Conservation (phyloP, 2,113 vertebrate species). For the Tichodroma muraria region DNA sequence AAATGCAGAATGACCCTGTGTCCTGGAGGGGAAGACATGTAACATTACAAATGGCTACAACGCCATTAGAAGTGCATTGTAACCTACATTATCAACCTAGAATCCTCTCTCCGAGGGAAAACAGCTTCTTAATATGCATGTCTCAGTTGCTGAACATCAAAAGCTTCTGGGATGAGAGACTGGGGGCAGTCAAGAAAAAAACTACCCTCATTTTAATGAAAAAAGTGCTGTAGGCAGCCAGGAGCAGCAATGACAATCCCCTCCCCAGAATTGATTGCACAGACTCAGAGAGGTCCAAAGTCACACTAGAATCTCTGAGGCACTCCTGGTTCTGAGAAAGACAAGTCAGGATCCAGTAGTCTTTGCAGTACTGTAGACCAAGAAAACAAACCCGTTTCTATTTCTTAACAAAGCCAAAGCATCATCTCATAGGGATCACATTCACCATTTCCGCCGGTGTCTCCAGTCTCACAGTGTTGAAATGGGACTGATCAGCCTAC, state of each 20-base stretch:
- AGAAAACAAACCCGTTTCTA: constrained; percentile 77
- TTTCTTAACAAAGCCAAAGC: constrained; percentile 70
- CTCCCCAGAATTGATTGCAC: constrained; percentile 68
- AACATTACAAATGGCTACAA: constrained; percentile 65
- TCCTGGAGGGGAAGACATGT: constrained; percentile 71
- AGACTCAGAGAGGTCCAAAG: constrained; percentile 77
- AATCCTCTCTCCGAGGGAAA: constrained; percentile 45
- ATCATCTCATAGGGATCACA: constrained; percentile 77
- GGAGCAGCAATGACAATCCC: constrained; percentile 55
- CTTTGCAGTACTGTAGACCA: constrained; percentile 71
- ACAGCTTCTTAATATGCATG: constrained; percentile 52
- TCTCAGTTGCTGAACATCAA: constrained; percentile 58
- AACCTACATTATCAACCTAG: constrained; percentile 56
- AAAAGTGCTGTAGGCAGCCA: constrained; percentile 70
- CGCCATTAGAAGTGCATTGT: constrained; percentile 66
- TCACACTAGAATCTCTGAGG: constrained; percentile 76
- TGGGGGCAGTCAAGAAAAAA: constrained; percentile 30
- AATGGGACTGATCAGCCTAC: constrained; percentile 78
- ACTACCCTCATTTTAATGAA: constrained; percentile 62
- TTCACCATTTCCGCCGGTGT: constrained; percentile 72
- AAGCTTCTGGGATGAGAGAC: constrained; percentile 47
- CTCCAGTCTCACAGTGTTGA: constrained; percentile 78
- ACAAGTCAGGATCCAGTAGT: constrained; percentile 72
- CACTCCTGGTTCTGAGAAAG: constrained; percentile 77
- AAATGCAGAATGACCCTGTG: constrained; percentile 62